phyloP scores from a whole-genome alignment of 2,888 invertebrate genomes.

The Nasonia oneida region DNA sequence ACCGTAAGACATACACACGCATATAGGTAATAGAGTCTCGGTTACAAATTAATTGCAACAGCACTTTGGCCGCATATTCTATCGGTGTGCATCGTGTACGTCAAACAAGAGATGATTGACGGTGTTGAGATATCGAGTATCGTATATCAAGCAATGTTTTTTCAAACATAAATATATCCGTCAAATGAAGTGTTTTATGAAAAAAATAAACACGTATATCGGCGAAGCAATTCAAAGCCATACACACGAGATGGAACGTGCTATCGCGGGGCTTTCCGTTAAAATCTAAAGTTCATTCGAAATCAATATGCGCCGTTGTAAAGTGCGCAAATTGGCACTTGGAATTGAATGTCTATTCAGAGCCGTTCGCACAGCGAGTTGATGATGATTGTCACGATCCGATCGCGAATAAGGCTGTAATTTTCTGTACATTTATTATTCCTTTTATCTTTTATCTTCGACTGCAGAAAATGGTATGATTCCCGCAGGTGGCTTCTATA shows the following conservation, averaged over 20 bases:
- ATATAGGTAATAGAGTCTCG: background rate
- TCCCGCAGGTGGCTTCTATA: too few relatives aligned
- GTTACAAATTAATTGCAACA: background rate
- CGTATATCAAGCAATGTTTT: background rate
- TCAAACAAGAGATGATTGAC: background rate
- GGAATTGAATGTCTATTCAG: conserved; percentile 2
- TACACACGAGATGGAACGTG: background rate
- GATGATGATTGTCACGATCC: background rate
- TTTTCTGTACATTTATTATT: too few relatives aligned
- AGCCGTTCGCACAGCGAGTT: background rate
- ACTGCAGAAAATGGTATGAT: too few relatives aligned
- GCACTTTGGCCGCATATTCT: background rate
- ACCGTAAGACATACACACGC: background rate
- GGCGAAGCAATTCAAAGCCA: background rate
- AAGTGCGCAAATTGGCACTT: background rate
- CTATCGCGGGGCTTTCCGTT: background rate
- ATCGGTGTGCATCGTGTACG: background rate
- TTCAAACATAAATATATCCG: background rate
- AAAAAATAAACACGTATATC: background rate
- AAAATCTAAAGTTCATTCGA: background rate
- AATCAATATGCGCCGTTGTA: conserved; percentile 5
- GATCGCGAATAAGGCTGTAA: too few relatives aligned
- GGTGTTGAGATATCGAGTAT: background rate
- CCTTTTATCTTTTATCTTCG: too few relatives aligned
- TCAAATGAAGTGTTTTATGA: background rate